Evolutionary conservation across 2,113 vertebrate species (phyloP), one percentile per base, ranked within the genome.

Genomic region (Mastomys natalensis): DNA sequence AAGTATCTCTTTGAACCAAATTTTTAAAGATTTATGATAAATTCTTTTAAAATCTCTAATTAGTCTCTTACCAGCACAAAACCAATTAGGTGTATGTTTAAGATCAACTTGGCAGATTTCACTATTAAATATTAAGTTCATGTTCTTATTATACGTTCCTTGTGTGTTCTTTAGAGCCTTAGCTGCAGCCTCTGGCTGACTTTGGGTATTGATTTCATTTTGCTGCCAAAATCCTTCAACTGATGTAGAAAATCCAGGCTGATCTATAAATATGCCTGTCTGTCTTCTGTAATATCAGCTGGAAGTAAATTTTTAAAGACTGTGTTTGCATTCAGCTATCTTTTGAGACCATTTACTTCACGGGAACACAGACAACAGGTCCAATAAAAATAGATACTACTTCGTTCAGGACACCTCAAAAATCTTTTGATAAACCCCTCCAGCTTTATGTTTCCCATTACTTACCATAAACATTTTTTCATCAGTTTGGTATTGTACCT

Each of bases 131-230:
- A 93, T 74, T 29, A 92, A 95, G 81, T 40, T 86, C 70, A 34
- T 22, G 48, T 73, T 92, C 85, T 95, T 96, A 77, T 92, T 96
- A 93, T 96, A 66, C 29, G 45, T 95, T 96, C 80, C 34, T 66
- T 64, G 7, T 19, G 24, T 96, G 93, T 97, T 76, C 60, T 95
- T 94, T 93, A 88, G n/a, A 96, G 95, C 48, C 43, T 86, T 78
- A 78, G 87, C 95, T 34, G 89, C 21, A 95, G 76, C 68, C 90
- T 92, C 78, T 93, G 93, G 81, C 72, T 97, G 96, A 93, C 95
- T 97, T 95, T 96, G 77, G 73, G 7, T 96, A 98, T 97, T 95
- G 93, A 96, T 98, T 97, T 43, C 60, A 92, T 77, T 96, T 96
- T 95, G 53, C 93, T 97, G 95, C 95, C 97, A 97, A 95, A 86